phyloP scores from a whole-genome alignment of 2,888 invertebrate genomes.

The Carcina quercana region DNA sequence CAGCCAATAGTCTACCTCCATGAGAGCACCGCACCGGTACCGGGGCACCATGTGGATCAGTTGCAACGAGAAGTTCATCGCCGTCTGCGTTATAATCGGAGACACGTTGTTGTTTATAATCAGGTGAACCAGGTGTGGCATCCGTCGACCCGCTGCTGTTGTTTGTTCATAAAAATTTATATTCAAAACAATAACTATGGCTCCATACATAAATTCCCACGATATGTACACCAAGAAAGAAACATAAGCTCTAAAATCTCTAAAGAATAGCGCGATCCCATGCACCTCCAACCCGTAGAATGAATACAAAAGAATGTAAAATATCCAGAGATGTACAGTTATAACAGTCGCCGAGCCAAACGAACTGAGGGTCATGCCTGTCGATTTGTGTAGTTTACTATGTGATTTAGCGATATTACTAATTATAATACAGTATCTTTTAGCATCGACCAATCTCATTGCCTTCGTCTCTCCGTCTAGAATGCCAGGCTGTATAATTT shows the following conservation, averaged over 20 bases:
- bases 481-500: no score
- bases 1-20: slow-evolving; percentile 11
- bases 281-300: slow-evolving; percentile 1
- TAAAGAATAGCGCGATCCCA: background rate
- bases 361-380: no score
- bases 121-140: slow-evolving; percentile 15
- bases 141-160: background rate
- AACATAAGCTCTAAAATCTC: background rate
- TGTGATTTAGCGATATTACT: no score
- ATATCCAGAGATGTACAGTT: background rate
- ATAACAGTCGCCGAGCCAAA: background rate
- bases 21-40: slow-evolving; percentile 12
- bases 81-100: slow-evolving; percentile 20
- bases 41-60: slow-evolving; percentile 10
- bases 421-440: no score
- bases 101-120: slow-evolving; percentile 42
- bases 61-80: slow-evolving; percentile 10
- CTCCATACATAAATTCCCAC: slow-evolving; percentile 1
- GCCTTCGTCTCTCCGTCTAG: no score
- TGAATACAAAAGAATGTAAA: background rate
- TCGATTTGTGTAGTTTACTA: no score
- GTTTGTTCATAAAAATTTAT: slow-evolving; percentile 1
- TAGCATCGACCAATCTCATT: no score
- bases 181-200: slow-evolving; percentile 1
- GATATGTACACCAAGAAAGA: background rate